These are phyloP conservation scores for Drosophila seguyi DNA, from an alignment of 1,140 invertebrate species.

Conservation along the genomic window DNA sequence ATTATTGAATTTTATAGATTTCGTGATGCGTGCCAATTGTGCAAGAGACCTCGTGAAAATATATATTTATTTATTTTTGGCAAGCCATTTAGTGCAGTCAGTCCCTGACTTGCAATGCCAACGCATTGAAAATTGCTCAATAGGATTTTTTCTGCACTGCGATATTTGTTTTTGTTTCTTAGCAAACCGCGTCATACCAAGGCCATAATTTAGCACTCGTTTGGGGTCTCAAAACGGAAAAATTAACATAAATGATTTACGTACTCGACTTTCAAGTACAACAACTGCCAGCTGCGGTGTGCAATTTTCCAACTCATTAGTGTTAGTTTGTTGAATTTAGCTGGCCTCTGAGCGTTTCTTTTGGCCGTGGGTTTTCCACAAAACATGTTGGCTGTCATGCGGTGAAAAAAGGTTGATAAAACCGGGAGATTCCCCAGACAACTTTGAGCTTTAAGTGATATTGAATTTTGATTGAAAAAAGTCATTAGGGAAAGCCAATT, in stretches of 20 bases:
- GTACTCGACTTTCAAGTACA: slow-evolving; percentile 61
- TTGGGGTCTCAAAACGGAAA: slow-evolving; percentile 38
- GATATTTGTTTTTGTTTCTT: slow-evolving; percentile 7
- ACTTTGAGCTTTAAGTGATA: background rate
- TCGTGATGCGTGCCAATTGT: slow-evolving; percentile 56
- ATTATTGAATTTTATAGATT: slow-evolving; percentile 56
- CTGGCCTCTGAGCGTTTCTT: slow-evolving; percentile 18
- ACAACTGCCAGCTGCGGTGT: slow-evolving; percentile 30
- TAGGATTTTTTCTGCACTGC: slow-evolving; percentile 50
- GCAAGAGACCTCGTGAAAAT: slow-evolving; percentile 47
- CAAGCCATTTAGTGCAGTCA: slow-evolving; percentile 66
- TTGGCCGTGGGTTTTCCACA: slow-evolving; percentile 31
- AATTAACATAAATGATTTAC: slow-evolving; percentile 76
- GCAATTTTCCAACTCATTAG: slow-evolving; percentile 78
- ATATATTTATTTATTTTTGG: slow-evolving; percentile 58
- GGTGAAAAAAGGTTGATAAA: slow-evolving; percentile 27
- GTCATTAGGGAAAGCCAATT: background rate
- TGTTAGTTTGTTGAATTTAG: slow-evolving; percentile 45
- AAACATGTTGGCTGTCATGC: slow-evolving; percentile 39
- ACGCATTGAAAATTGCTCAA: slow-evolving; percentile 59
- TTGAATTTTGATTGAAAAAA: slow-evolving; percentile 14
- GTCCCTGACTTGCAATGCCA: slow-evolving; percentile 72
- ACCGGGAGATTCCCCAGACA: slow-evolving; percentile 20
- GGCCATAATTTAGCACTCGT: slow-evolving; percentile 67
- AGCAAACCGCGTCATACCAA: slow-evolving; percentile 43